Evolutionary conservation across 2,888 invertebrate species (phyloP).

Genomic region (Drosophila cyrtoloma): DNA sequence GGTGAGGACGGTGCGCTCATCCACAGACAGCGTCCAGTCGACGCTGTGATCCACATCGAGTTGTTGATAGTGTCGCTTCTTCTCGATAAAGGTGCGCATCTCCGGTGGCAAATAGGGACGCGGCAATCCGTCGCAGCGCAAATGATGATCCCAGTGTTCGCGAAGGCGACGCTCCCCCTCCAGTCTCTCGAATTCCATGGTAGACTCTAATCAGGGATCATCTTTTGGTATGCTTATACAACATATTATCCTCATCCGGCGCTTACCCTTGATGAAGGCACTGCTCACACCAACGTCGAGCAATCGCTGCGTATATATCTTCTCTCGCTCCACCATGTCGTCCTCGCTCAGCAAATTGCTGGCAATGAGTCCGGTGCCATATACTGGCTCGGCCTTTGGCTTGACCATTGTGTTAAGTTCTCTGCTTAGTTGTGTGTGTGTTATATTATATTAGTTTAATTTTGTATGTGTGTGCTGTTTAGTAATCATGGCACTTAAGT

Average conservation of each 20-base stretch:
- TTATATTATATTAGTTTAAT: background rate
- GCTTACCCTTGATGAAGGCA: conserved; percentile 63
- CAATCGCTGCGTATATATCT: conserved; percentile 54
- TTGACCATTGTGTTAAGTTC: conserved; percentile 19
- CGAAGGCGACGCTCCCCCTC: conserved; percentile 9
- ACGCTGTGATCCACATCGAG: conserved; percentile 45
- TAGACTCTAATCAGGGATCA: conserved; percentile 42
- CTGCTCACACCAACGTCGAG: conserved; percentile 59
- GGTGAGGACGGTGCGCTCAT: conserved; percentile 74
- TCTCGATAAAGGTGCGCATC: conserved; percentile 70
- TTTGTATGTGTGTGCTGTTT: conserved; percentile 1
- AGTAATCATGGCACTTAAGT: conserved; percentile 32
- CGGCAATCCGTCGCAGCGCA: conserved; percentile 78
- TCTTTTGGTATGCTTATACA: background rate
- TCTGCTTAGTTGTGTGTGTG: conserved; percentile 4
- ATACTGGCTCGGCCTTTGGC: background rate
- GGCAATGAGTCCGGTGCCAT: background rate
- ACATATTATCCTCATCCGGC: background rate
- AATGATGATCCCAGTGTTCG: conserved; percentile 74
- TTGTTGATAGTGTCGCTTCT: conserved; percentile 59
- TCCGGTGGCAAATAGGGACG: conserved; percentile 70
- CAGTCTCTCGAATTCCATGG: conserved; percentile 26
- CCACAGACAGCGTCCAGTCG: conserved; percentile 76
- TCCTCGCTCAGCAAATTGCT: conserved; percentile 52
- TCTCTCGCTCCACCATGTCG: conserved; percentile 61